Evolutionary conservation across 2,888 invertebrate genomes (phyloP).

Genomic region (Charanyca ferruginea): DNA sequence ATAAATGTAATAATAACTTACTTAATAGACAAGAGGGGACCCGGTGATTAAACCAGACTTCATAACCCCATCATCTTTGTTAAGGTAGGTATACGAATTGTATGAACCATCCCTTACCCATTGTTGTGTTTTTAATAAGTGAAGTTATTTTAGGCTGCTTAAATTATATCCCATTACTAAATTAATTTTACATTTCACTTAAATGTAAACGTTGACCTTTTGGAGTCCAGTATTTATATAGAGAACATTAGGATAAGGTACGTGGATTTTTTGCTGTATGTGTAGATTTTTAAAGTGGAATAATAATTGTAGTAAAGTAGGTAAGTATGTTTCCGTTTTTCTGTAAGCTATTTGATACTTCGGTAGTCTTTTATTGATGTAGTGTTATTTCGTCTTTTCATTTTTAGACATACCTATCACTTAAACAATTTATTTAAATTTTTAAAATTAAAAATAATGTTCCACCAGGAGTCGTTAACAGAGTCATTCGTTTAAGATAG

Average conservation of each 20-base stretch:
- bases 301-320: too few relatives aligned
- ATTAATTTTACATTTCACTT: conserved; percentile 71
- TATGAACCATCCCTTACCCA: conserved; percentile 41
- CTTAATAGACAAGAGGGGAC: conserved; percentile 43
- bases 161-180: conserved; percentile 68
- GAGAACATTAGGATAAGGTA: conserved; percentile 34
- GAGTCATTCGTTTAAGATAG: too few relatives aligned
- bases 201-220: conserved; percentile 68
- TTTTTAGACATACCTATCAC: too few relatives aligned
- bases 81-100: conserved; percentile 42
- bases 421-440: too few relatives aligned
- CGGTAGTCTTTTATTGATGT: background rate
- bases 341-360: background rate
- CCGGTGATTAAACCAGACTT: conserved; percentile 53
- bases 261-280: conserved; percentile 3
- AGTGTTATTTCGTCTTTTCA: background rate
- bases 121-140: conserved; percentile 63
- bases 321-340: background rate
- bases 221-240: conserved; percentile 60
- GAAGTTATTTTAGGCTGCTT: conserved; percentile 71
- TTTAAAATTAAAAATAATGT: too few relatives aligned
- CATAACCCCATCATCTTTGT: conserved; percentile 48
- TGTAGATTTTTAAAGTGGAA: conserved; percentile 1
- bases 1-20: conserved; percentile 60
- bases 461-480: too few relatives aligned